Base-by-base conservation (phyloP, 2,113 vertebrate species). In the Sinocyclocheilus anophthalmus region DNA sequence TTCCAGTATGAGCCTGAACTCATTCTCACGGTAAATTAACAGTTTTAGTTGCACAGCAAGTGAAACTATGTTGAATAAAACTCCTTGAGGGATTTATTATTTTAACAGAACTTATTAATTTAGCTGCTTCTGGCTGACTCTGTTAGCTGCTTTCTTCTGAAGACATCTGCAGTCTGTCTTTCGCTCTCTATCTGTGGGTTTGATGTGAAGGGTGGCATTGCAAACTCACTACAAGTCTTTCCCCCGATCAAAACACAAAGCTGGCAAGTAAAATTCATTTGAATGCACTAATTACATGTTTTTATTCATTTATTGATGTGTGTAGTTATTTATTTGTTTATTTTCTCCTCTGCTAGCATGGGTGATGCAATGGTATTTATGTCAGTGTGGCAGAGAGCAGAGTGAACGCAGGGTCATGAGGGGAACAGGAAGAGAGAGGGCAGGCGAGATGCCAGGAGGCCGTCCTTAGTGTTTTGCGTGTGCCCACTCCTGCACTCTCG, bases 401-500 rank as follows among this genome's bases (percentile, higher is more conserved):
- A 61, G 82, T 37, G 45, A 72, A 50, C 8, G 11, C 20, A 24
- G 59, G 72, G 37, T 73, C 48, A 67, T 39, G 12, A 78, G 63
- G 48, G 61, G 72, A n/a, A 75, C 20, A 55, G 26, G 57, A 45
- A 75, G 33, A 55, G 53, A 16, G 30, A 33, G 81, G 45, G 55
- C n/a, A 18, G 37, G 61, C 55, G 4, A 55, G 75, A 84, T 83
- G 82, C 81, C 86, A 76, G 73, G 63, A 77, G 55, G 45, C 14
- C 67, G 63, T 55, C 59, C 45, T 63, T 42, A 50, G 39, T 33
- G 48, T 55, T 42, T 22, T 63, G 30, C 57, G 3, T 82, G 33
- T 53, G 85, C 57, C 42, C 80, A 70, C 81, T 78, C 55, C 80
- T 30, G 39, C 33, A n/a, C 76, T 61, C 69, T 79, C 20, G 42